Base-by-base conservation (phyloP, 2,888 invertebrate species). In the Cosmia pyralina region DNA sequence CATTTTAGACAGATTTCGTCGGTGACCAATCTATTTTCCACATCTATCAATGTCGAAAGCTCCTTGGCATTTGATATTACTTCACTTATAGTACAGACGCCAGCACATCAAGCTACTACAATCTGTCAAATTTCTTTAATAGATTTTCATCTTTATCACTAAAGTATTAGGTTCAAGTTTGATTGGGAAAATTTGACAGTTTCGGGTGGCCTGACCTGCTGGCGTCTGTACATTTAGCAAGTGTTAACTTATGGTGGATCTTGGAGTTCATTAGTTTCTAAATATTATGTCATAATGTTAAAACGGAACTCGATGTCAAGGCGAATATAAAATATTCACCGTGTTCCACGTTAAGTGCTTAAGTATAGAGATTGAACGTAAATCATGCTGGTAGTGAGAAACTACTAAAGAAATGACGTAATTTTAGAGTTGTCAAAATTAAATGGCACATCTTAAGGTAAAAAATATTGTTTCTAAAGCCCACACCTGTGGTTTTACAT, bases 281-380 rank as follows among this genome's bases (percentile, higher is more conserved):
- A 73, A 73, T 57, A 85, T 85, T 85, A 79, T 81, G 77, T 81
- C 77, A 85, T 83, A 75, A 38, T 69, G 46, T 60, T 72, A 75
- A 82, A 78, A 74, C 69, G 69, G 75, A 85, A 81, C 84, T 81
- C 52, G 63, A 71, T 78, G 71, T 84, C 85, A 84, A 85, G 84
- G 79, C 71, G 73, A 79, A 65, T 62, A 74, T 73, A 62, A 85
- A 74, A 79, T 72, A 69, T 80, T 75, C 58, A 59, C 48, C 62
- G 64, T 59, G 38, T 69, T 75, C 75, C 10, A 58, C 57, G 64
- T 67, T 63, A 70, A 66, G 75, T 73, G 65, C 53, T 69, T 72
- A 74, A 15, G 41, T 69, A 67, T 63, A 52, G 62, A 68, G 62
- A 75, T 80, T 75, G 46, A 67, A 60, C 73, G 73, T 82, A 74